Conservation (phyloP, 2,888 invertebrate genomes). For the Anodontia alba region DNA sequence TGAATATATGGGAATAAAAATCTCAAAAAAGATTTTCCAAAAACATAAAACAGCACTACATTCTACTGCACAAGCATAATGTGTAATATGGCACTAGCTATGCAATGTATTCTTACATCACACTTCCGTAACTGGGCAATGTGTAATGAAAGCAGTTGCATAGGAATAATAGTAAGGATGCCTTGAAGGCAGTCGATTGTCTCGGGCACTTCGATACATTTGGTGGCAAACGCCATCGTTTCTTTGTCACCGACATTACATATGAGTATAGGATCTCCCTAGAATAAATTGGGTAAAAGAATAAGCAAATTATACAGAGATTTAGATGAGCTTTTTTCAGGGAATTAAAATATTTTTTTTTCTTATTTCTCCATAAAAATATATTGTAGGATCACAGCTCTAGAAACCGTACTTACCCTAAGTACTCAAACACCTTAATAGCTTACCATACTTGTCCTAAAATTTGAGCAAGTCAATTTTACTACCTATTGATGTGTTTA, state of each 20-base stretch:
- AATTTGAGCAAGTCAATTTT: too few relatives aligned
- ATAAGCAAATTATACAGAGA: neutral
- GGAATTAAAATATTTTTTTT: neutral
- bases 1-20: neutral
- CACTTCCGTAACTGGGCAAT: conserved; percentile 98
- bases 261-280: conserved; percentile 97
- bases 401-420: too few relatives aligned
- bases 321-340: too few relatives aligned
- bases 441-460: too few relatives aligned
- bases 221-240: conserved; percentile 91
- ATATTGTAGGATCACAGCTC: conserved; percentile 4
- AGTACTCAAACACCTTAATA: too few relatives aligned
- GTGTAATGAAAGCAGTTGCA: conserved; percentile 99
- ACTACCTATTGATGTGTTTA: too few relatives aligned
- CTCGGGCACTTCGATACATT: conserved; percentile 94
- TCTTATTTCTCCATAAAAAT: too few relatives aligned
- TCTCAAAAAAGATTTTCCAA: neutral
- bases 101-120: conserved; percentile 88
- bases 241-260: conserved; percentile 97
- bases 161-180: conserved; percentile 98
- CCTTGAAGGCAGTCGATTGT: conserved; percentile 99
- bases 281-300: conserved; percentile 80
- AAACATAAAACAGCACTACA: conserved; percentile 12
- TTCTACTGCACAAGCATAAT: conserved; percentile 12
- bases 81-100: conserved; percentile 9